Evolutionary conservation across 2,113 vertebrate species (phyloP), one percentile per base, ranked within the genome.

Genomic region (Leptobrachium ailaonicum): DNA sequence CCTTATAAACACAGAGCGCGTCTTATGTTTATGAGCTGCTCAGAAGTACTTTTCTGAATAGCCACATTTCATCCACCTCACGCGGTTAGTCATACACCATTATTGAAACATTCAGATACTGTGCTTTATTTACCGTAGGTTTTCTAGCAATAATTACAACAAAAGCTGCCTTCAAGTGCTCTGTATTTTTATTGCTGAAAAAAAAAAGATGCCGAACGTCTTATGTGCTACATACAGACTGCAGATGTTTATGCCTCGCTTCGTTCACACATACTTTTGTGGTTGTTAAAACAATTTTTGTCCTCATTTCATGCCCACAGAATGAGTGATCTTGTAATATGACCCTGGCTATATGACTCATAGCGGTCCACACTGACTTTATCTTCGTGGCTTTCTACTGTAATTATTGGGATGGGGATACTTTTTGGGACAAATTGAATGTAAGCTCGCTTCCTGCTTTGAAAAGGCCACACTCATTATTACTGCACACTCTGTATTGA

Each of bases 341-440:
- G 83, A 89, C 77, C 84, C 82, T 75, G 73, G 70, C 78, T 45
- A 66, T 83, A 76, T 89, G 88, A 86, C 83, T 90, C 89, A 83
- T 69, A 74, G 66, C 47, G 70, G 83, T 75, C 82, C 53, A 47
- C 78, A 79, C 84, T 83, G 80, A 84, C 82, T 84, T 89, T 85
- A 88, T 87, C 87, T 88, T 89, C 88, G 87, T 84, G 87, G 83
- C 83, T 90, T 76, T 9, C 85, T 84, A 83, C 76, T 88, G 85
- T 82, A 89, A 90, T 86, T 87, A 89, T 85, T 86, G 87, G 83
- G 50, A 80, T 80, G 77, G 68, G 85, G 78, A 0, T 9, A 84
- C 82, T 87, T 60, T 60, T 83, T 11, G 79, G 84, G 77, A 11
- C 41, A 79, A 85, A 82, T 82, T 83, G 72, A 82, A 82, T 79